Base-by-base conservation (phyloP, 2,113 vertebrate species). In the Taxidea taxus region DNA sequence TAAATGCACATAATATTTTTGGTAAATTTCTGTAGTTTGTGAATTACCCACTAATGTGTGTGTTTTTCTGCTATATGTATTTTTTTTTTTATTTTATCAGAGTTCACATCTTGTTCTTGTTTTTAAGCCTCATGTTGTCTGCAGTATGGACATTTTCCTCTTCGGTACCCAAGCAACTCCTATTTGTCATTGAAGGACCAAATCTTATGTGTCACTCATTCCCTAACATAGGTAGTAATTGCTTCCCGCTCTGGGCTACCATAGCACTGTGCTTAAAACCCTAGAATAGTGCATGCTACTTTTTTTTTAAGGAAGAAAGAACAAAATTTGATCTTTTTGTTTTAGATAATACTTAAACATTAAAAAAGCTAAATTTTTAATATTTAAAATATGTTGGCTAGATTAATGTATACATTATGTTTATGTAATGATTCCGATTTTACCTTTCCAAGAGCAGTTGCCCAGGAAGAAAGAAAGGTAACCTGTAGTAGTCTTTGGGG, bases 321-420 rank as follows among this genome's bases (percentile, higher is more conserved):
- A 92, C 14, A 96, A 37, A 64, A 58, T 87, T 97, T 62, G 83
- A 80, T 86, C 8, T 5, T 20, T 64, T 49, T 96, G n/a, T 87
- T 83, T 58, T 49, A 74, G 58, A 47, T 62, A 82, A 90, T 75
- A 94, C 5, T 94, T 97, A 84, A 95, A 96, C 87, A 94, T 47
- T 34, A 90, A 90, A 68, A 87, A 94, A 92, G 51, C 42, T 42
- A 81, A 87, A 31, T 56, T 49, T 58, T 72, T 7, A 94, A 88
- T 16, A 47, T 47, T 16, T 77, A 9, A 77, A 47, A 83, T 23
- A 37, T 21, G 9, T 37, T 8, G 1, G 60, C 13, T 56, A 74
- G n/a, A 44, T 64, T 90, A 91, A 86, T 74, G 58, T 94, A 25
- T 83, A 93, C 54, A 68, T 83, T 83, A n/a, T 87, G 85, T 97